Percentiles rank a stretch among this genome's conserved stretches.
Conservation (phyloP, 2,888 invertebrate genomes). For the Caenorhabditis doughertyi region DNA sequence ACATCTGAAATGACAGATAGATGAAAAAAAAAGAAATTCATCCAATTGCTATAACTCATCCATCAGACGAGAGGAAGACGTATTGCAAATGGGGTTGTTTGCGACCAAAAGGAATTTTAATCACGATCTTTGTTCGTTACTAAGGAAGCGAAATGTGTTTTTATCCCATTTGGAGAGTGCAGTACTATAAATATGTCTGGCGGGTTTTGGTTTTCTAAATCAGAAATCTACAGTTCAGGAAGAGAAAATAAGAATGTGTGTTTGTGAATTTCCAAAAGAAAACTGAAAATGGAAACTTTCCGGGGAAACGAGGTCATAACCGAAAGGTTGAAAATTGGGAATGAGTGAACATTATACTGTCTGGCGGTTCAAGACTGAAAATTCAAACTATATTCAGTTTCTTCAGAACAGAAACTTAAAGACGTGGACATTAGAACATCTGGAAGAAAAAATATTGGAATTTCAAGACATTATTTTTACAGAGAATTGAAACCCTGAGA, state of each 20-base stretch:
- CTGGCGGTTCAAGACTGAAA: no score
- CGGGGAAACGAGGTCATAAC: constrained; percentile 1
- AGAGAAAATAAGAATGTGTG: constrained; percentile 14
- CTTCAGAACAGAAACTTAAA: no score
- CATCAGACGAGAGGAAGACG: background rate
- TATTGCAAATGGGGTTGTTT: constrained; percentile 25
- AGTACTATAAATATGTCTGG: constrained; percentile 11
- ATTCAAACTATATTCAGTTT: no score
- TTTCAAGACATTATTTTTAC: no score
- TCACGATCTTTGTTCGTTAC: constrained; percentile 36
- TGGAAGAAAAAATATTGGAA: no score
- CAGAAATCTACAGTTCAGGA: constrained; percentile 16
- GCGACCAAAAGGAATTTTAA: constrained; percentile 21
- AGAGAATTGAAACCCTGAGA: no score
- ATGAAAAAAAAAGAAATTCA: constrained; percentile 6
- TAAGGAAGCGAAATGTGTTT: constrained; percentile 2
- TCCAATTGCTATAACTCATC: constrained; percentile 11
- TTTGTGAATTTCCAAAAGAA: background rate
- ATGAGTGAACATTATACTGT: background rate
- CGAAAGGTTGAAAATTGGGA: background rate
- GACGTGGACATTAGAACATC: no score
- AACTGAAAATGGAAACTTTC: background rate
- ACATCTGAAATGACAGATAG: constrained; percentile 14
- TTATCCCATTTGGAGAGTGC: no score
- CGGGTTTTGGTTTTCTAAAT: constrained; percentile 11